Percentiles rank a stretch among this genome's conserved stretches.
phyloP scores from a whole-genome alignment of 2,113 vertebrate genomes.

The Castor canadensis region DNA sequence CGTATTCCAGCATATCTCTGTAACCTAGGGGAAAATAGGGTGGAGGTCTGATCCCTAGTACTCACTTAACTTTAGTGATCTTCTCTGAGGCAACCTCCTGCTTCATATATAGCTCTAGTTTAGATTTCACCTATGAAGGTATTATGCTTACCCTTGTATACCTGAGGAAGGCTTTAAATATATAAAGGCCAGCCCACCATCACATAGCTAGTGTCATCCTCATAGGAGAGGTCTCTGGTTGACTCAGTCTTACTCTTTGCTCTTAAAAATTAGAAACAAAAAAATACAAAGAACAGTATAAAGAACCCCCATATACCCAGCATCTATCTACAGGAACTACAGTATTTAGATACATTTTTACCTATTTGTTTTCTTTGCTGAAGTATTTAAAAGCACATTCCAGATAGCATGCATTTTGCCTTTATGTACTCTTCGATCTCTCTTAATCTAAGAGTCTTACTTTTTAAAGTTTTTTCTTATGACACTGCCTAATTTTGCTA shows the following conservation, averaged over 20 bases:
- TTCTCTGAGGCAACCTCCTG: neutral
- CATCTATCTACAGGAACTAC: neutral
- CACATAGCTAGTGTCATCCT: neutral
- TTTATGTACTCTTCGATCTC: neutral
- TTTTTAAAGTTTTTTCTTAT: neutral
- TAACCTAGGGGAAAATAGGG: neutral
- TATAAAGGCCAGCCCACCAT: neutral
- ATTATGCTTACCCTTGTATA: neutral
- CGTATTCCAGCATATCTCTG: neutral
- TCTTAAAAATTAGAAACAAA: neutral
- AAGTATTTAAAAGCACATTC: neutral
- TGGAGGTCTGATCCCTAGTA: neutral
- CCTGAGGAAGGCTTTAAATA: neutral
- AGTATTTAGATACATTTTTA: neutral
- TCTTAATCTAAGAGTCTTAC: neutral
- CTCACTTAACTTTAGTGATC: neutral
- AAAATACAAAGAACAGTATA: neutral
- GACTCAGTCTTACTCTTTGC: neutral
- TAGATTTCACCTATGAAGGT: neutral
- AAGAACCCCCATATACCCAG: neutral
- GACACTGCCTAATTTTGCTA: neutral
- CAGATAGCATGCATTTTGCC: neutral
- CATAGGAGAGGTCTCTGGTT: neutral
- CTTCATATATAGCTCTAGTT: neutral
- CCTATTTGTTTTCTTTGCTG: neutral